Percentiles rank a stretch among this genome's conserved stretches.
Conservation (phyloP, 1,140 invertebrate species). For the Parapsyche elsis region DNA sequence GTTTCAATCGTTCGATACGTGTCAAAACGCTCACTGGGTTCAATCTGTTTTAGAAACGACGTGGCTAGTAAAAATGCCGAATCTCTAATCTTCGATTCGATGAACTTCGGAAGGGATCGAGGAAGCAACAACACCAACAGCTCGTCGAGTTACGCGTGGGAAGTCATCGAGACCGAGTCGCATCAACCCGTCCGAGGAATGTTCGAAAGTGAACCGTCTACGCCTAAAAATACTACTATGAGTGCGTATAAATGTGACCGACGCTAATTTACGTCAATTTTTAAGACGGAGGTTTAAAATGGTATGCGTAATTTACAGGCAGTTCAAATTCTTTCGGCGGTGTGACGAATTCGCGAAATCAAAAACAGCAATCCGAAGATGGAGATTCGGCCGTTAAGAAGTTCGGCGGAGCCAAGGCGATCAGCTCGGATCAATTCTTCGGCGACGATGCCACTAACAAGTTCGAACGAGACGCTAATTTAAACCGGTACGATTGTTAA, state of each 20-base stretch:
- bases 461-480: conserved; percentile 70
- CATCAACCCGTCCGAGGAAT: conserved; percentile 59
- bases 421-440: conserved; percentile 97
- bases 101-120: conserved; percentile 34
- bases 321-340: conserved; percentile 43
- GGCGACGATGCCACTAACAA: conserved; percentile 74
- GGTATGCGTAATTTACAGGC: conserved; percentile 23
- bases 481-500: conserved; percentile 59
- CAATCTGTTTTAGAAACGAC: conserved; percentile 45
- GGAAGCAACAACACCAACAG: conserved; percentile 35
- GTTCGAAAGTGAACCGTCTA: conserved; percentile 58
- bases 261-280: no score
- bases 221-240: conserved; percentile 41
- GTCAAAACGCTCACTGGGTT: neutral
- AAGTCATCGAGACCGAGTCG: conserved; percentile 62
- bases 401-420: conserved; percentile 96
- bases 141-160: conserved; percentile 56
- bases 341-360: conserved; percentile 24
- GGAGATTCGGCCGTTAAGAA: conserved; percentile 87
- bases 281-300: no score
- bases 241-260: conserved; percentile 3
- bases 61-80: conserved; percentile 49
- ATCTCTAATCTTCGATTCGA: conserved; percentile 44
- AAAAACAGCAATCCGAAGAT: conserved; percentile 41
- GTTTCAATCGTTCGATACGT: neutral